Base-by-base conservation (phyloP, 2,888 invertebrate genomes). In the Metellina segmentata region DNA sequence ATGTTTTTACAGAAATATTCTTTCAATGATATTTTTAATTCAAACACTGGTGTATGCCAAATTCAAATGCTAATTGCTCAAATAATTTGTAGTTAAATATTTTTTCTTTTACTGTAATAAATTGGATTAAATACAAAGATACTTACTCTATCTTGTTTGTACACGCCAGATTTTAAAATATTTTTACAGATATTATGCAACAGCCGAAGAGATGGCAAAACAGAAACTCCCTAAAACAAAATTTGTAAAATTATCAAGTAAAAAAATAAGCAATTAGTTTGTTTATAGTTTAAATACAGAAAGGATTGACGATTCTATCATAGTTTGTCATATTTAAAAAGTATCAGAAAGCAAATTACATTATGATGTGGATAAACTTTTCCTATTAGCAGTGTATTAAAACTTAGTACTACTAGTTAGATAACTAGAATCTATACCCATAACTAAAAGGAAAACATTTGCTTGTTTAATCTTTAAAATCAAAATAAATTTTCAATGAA, bases 71-170 rank as follows among this genome's bases (percentile, higher is more conserved):
- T 48, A 49, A 52, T 78, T 49, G 9, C 0, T 49, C 11, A 78
- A 6, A 78, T 13, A 7, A 6, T 13, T 13, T 49, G 16, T 7
- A 19, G 11, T 9, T 11, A 13, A 13, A 16, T 19, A 6, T 74
- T 8, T 20, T 74, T 74, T 19, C 4, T 13, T 4, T 48, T 48
- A 34, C 34, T 34, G 34, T 4, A 34, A 74, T 34, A 19, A 74
- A 61, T 9, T 13, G 34, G 34, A 81, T 34, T 34, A 34, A 34
- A 34, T 34, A 34, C 5, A 34, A 70, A 11, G n/a, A 11, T 71
- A 87, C 92, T 91, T 93, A 95, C 95, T 94, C 95, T 95, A 92
- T 95, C 95, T 87, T 95, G 94, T 93, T 95, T 95, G 92, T 93
- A 81, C 2, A 85, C 69, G 34, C 92, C 92, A 79, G 90, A 92